Conservation (phyloP, 30 jellyfish, hydroid and myxozoan genomes). For the Rhopilema esculentum region DNA sequence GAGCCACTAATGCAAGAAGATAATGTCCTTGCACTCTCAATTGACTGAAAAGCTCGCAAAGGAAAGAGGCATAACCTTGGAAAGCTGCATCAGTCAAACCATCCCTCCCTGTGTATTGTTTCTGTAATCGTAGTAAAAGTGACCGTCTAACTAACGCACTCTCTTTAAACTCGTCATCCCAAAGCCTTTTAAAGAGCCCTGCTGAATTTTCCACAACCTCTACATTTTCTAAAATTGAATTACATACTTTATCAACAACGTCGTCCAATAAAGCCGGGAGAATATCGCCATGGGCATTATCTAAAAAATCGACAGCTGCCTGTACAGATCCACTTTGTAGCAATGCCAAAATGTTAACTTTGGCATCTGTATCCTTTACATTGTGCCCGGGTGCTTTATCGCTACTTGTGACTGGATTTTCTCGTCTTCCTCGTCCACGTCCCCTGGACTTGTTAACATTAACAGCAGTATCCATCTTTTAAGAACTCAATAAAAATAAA, state of each 20-base stretch:
- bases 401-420: not conserved
- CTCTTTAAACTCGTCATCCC: constrained; percentile 36
- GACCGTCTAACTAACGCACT: constrained; percentile 48
- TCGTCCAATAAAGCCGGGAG: constrained; percentile 23
- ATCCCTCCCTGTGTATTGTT: constrained; percentile 45
- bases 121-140: constrained; percentile 53
- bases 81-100: constrained; percentile 35
- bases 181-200: constrained; percentile 17
- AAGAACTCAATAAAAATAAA: not conserved
- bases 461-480: not conserved
- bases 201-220: constrained; percentile 54
- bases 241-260: constrained; percentile 22
- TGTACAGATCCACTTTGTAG: constrained; percentile 18
- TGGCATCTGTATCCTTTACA: not conserved
- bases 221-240: constrained; percentile 11
- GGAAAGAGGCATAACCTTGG: constrained; percentile 49
- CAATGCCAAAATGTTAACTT: not conserved
- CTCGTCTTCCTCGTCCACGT: constrained; percentile 69
- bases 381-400: constrained; percentile 7
- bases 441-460: constrained; percentile 15
- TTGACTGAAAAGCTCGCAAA: constrained; percentile 68
- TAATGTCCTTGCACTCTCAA: constrained; percentile 46
- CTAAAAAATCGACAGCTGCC: constrained; percentile 18
- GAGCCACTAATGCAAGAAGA: constrained; percentile 54
- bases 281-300: constrained; percentile 1